phyloP scores from a whole-genome alignment of 2,888 invertebrate genomes.

The Thecocarcelia acutangulata region DNA sequence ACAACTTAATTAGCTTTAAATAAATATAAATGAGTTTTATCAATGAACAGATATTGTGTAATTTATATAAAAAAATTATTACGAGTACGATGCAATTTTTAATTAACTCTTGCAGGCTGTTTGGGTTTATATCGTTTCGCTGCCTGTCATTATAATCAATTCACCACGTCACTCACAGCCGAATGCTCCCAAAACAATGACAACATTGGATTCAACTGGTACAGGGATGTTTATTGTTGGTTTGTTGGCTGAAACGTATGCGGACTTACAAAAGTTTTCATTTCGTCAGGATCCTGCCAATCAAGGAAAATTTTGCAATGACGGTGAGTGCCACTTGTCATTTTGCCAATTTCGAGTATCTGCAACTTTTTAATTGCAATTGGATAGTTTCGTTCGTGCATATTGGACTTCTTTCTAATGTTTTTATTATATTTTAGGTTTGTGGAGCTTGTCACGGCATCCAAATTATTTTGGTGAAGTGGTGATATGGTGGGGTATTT shows the following conservation, averaged over 20 bases:
- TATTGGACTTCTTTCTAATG: slow-evolving; percentile 18
- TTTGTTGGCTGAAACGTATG: slow-evolving; percentile 92
- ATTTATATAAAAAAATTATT: slow-evolving; percentile 39
- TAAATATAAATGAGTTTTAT: background rate
- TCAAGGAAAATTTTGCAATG: slow-evolving; percentile 95
- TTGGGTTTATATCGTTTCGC: slow-evolving; percentile 95
- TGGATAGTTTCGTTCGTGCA: background rate
- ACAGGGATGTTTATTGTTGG: slow-evolving; percentile 92
- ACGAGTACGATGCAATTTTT: slow-evolving; percentile 35
- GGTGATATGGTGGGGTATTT: slow-evolving; percentile 96
- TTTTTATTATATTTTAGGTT: slow-evolving; percentile 81
- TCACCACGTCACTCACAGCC: slow-evolving; percentile 90
- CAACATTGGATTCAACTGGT: slow-evolving; percentile 92
- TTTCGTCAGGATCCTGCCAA: slow-evolving; percentile 94
- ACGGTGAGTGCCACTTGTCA: slow-evolving; percentile 83
- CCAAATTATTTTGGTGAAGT: slow-evolving; percentile 98
- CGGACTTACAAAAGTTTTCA: slow-evolving; percentile 95
- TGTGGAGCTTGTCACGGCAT: slow-evolving; percentile 94
- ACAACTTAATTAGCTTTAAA: background rate
- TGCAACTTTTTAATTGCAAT: background rate
- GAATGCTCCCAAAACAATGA: slow-evolving; percentile 91
- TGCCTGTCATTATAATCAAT: slow-evolving; percentile 95
- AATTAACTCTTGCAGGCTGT: slow-evolving; percentile 85
- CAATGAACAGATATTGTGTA: background rate
- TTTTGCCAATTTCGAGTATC: slow-evolving; percentile 16